Conservation (phyloP, 2,888 invertebrate genomes). For the Prenolepis imparis region DNA sequence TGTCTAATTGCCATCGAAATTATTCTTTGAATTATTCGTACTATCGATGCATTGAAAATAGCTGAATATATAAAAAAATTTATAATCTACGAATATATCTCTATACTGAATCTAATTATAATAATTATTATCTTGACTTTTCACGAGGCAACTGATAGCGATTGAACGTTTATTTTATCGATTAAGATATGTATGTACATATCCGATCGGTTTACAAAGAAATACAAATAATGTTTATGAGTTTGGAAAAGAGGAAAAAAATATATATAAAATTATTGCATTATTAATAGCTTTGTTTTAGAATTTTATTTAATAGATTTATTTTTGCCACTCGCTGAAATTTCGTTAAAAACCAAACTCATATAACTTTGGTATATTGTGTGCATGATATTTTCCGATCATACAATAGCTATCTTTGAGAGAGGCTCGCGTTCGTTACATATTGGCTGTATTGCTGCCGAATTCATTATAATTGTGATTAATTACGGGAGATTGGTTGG, state of each 20-base stretch:
- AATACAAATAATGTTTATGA: slow-evolving; percentile 4
- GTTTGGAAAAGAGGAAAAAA: neutral
- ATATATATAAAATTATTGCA: neutral
- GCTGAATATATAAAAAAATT: slow-evolving; percentile 13
- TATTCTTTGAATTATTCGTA: slow-evolving; percentile 55
- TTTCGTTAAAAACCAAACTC: slow-evolving; percentile 53
- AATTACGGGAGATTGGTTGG: slow-evolving; percentile 64
- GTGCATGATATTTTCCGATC: slow-evolving; percentile 59
- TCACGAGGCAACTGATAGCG: neutral
- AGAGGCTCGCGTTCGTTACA: slow-evolving; percentile 56
- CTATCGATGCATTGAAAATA: slow-evolving; percentile 48
- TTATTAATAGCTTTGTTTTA: neutral
- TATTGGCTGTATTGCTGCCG: slow-evolving; percentile 42
- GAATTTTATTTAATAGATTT: slow-evolving; percentile 40
- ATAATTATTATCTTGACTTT: slow-evolving; percentile 7
- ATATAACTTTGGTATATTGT: slow-evolving; percentile 51
- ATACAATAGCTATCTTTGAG: slow-evolving; percentile 57
- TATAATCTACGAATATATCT: neutral
- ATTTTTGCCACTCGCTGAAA: slow-evolving; percentile 43
- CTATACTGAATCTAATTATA: slow-evolving; percentile 28
- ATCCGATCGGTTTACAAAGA: neutral
- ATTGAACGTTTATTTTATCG: slow-evolving; percentile 17
- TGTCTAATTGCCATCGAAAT: slow-evolving; percentile 69
- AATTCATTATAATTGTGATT: slow-evolving; percentile 69
- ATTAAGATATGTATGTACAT: neutral